Evolutionary conservation across 1,140 invertebrate species (phyloP).

Genomic region (Nephila pilipes): DNA sequence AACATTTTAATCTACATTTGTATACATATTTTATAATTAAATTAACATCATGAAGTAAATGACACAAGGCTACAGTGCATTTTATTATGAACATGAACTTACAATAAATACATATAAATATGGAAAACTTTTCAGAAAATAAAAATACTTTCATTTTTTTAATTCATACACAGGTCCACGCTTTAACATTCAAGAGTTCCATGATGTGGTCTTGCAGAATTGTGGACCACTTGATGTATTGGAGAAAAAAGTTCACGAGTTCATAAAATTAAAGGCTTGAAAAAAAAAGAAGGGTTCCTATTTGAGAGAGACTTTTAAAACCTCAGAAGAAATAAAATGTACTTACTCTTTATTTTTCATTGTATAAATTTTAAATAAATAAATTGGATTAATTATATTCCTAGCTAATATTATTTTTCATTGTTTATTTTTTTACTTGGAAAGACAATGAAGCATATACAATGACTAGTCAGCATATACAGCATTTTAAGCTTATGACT

Average conservation of each 20-base stretch:
- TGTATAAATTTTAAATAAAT: neutral
- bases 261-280: constrained; percentile 20
- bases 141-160: constrained; percentile 35
- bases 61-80: constrained; percentile 68
- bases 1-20: too few species aligned
- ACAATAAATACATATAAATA: constrained; percentile 68
- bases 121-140: constrained; percentile 49
- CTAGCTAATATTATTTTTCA: neutral
- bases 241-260: constrained; percentile 49
- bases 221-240: constrained; percentile 46
- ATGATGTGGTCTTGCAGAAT: constrained; percentile 18
- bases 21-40: too few species aligned
- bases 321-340: neutral
- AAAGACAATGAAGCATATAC: constrained; percentile 10
- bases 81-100: constrained; percentile 71
- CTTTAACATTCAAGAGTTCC: constrained; percentile 42
- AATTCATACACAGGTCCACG: constrained; percentile 18
- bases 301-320: neutral
- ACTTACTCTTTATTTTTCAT: neutral
- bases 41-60: neutral
- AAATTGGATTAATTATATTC: neutral
- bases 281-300: neutral
- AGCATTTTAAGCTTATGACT: constrained; percentile 29
- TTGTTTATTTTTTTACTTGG: neutral
- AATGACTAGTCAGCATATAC: constrained; percentile 34